phyloP scores from a whole-genome alignment of 2,797 vertebrate species.

The Eidolon dupreanum region DNA sequence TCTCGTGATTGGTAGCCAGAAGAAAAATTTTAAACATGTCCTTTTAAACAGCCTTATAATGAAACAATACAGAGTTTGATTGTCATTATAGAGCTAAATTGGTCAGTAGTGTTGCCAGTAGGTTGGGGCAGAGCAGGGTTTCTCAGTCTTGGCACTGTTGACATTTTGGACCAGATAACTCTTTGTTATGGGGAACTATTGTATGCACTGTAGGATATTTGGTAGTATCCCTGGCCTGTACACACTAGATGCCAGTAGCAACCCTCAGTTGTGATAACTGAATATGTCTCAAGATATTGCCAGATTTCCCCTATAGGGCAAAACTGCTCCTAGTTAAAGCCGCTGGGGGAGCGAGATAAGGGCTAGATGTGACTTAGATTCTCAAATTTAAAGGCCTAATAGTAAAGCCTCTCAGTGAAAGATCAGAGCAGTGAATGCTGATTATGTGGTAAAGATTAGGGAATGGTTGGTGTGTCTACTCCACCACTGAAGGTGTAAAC shows the following conservation, averaged over 20 bases:
- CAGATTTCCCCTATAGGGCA: neutral
- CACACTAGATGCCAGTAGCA: neutral
- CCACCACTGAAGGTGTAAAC: neutral
- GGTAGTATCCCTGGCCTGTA: neutral
- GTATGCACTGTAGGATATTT: neutral
- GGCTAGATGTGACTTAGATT: neutral
- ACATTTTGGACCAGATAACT: neutral
- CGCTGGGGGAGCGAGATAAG: neutral
- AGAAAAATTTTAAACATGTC: slow-evolving; percentile 14
- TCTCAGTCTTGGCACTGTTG: neutral
- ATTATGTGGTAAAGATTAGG: neutral
- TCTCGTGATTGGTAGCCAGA: neutral
- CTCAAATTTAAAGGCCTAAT: neutral
- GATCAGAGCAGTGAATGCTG: neutral
- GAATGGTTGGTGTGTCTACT: neutral
- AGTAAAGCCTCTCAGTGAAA: slow-evolving; percentile 5
- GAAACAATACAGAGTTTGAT: neutral
- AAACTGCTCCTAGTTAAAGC: neutral
- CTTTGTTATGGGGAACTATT: neutral
- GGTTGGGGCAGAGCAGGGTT: neutral
- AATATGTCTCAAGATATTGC: neutral
- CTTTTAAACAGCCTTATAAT: slow-evolving; percentile 8
- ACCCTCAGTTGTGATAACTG: neutral
- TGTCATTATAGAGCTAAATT: slow-evolving; percentile 33
- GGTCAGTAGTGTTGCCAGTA: slow-evolving; percentile 24